phyloP scores from a whole-genome alignment of 2,113 vertebrate species.

The Sinosuthora webbiana region DNA sequence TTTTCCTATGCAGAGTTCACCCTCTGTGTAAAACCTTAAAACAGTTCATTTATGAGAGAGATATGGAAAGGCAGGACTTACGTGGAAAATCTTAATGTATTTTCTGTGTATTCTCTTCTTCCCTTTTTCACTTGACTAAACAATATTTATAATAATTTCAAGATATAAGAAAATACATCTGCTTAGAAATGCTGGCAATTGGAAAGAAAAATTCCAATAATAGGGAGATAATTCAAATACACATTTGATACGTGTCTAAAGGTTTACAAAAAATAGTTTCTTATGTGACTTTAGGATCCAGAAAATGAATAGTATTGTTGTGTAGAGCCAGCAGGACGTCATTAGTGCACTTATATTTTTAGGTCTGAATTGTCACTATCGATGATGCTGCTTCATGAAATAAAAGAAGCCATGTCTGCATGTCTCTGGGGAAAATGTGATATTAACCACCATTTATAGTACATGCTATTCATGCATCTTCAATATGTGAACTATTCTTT shows the following conservation, averaged over 20 bases:
- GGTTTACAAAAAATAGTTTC: not conserved
- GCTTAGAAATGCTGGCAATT: not conserved
- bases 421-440: not conserved
- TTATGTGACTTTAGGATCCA: not conserved
- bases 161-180: not conserved
- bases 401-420: not conserved
- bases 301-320: not conserved
- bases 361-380: conserved; percentile 24
- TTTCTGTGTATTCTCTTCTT: not conserved
- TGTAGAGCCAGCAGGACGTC: conserved; percentile 4
- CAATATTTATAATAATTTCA: not conserved
- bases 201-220: not conserved
- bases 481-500: not conserved
- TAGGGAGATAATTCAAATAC: not conserved
- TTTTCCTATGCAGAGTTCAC: not conserved
- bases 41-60: not conserved
- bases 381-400: not conserved
- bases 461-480: not conserved
- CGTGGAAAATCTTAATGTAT: not conserved
- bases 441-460: not conserved
- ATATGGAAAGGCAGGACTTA: not conserved
- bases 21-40: not conserved
- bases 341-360: conserved; percentile 22
- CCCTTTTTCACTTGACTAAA: not conserved
- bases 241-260: not conserved